Percentiles rank a stretch among this genome's conserved stretches.
phyloP scores from a whole-genome alignment of 1,140 invertebrate species.

The Tenebrio molitor region DNA sequence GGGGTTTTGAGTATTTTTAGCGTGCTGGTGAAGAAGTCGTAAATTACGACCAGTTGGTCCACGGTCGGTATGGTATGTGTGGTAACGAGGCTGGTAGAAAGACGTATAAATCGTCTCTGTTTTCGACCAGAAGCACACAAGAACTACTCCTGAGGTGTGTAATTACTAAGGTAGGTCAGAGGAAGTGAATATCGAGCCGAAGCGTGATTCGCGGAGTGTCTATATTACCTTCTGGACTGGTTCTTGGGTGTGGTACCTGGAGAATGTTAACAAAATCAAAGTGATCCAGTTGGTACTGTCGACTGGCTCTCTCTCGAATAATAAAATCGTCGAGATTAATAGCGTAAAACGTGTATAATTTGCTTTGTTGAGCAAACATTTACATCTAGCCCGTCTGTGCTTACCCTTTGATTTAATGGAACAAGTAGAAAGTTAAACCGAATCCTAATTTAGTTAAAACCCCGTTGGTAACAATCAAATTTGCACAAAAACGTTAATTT shows the following conservation, averaged over 20 bases:
- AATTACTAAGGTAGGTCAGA: conserved; percentile 47
- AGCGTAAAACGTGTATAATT: conserved; percentile 39
- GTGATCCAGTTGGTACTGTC: conserved; percentile 46
- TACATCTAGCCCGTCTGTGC: conserved; percentile 31
- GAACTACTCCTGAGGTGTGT: conserved; percentile 42
- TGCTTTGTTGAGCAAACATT: conserved; percentile 37
- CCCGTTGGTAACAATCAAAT: conserved; percentile 21
- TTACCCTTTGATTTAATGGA: conserved; percentile 37
- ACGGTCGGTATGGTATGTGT: no score
- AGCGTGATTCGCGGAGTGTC: conserved; percentile 22
- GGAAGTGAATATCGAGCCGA: conserved; percentile 38
- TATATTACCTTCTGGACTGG: conserved; percentile 43
- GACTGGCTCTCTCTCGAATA: conserved; percentile 25
- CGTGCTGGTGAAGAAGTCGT: conserved; percentile 4
- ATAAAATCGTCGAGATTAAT: conserved; percentile 29
- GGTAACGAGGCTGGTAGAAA: not conserved
- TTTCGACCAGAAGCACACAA: conserved; percentile 32
- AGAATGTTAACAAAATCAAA: conserved; percentile 52
- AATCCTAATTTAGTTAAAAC: conserved; percentile 40
- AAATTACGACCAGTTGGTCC: conserved; percentile 24
- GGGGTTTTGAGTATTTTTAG: not conserved
- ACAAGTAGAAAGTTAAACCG: conserved; percentile 39
- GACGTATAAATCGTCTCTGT: conserved; percentile 5
- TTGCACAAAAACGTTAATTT: conserved; percentile 20
- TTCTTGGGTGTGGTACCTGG: conserved; percentile 47